Conservation (phyloP, 1,140 invertebrate species). For the Colletes latitarsis region DNA sequence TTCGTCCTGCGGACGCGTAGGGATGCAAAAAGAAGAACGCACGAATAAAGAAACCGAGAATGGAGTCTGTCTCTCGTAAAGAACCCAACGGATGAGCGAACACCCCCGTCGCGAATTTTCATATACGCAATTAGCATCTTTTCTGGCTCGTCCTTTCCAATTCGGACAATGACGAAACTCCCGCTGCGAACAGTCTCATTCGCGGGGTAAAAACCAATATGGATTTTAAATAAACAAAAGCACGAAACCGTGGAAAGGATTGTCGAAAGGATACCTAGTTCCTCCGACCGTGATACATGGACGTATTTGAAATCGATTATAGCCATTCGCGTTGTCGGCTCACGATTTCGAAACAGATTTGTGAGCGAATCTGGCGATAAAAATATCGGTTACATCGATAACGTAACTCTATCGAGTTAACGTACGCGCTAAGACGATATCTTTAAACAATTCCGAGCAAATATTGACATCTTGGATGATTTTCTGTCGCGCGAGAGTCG, state of each 20-base stretch:
- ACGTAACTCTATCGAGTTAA: not conserved
- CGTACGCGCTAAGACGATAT: not conserved
- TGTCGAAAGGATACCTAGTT: not conserved
- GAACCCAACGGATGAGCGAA: conserved; percentile 45
- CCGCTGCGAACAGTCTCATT: conserved; percentile 18
- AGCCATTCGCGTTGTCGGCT: too few species aligned
- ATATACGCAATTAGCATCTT: conserved; percentile 59
- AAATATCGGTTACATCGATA: not conserved
- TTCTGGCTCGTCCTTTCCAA: conserved; percentile 30
- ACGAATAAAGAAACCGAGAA: not conserved
- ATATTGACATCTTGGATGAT: conserved; percentile 1
- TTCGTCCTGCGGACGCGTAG: conserved; percentile 11
- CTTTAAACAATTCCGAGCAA: conserved; percentile 35
- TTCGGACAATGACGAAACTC: conserved; percentile 40
- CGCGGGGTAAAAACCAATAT: not conserved
- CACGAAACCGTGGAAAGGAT: not conserved
- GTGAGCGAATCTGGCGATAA: not conserved
- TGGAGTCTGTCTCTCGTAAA: conserved; percentile 39
- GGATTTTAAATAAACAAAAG: conserved; percentile 11
- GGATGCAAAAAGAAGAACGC: conserved; percentile 28
- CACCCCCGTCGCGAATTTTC: conserved; percentile 61
- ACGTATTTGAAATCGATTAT: not conserved
- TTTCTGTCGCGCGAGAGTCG: not conserved
- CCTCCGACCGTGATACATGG: not conserved
- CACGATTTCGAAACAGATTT: too few species aligned